Percentiles rank a stretch among this genome's conserved stretches.
Evolutionary conservation across 2,888 invertebrate genomes (phyloP).

Genomic region (Hyposoter dolosus): DNA sequence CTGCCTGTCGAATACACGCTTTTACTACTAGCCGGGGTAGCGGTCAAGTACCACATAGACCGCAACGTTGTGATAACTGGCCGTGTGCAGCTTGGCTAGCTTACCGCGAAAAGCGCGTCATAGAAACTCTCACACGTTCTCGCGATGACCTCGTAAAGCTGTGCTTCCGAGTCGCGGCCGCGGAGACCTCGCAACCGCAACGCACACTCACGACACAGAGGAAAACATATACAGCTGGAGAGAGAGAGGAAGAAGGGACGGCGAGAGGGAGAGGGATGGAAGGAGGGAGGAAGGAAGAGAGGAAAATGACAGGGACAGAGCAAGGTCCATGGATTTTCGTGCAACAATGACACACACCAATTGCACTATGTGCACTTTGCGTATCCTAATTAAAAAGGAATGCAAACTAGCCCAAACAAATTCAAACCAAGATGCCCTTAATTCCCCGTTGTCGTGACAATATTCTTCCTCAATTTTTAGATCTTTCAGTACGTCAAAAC

Average conservation of each 20-base stretch:
- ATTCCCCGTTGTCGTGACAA: not conserved
- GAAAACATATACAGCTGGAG: not conserved
- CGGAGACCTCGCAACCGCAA: slow-evolving; percentile 37
- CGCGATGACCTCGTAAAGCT: slow-evolving; percentile 14
- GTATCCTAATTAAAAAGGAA: not conserved
- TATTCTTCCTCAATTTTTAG: not conserved
- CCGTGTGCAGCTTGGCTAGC: slow-evolving; percentile 54
- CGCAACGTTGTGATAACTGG: slow-evolving; percentile 68
- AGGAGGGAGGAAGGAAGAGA: no score
- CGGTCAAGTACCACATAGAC: slow-evolving; percentile 60
- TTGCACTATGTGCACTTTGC: not conserved
- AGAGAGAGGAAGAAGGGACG: not conserved
- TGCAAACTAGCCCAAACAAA: not conserved
- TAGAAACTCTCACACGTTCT: slow-evolving; percentile 15
- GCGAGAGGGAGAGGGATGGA: not conserved
- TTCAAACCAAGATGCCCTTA: not conserved
- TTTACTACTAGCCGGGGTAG: slow-evolving; percentile 56
- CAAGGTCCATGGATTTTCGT: not conserved
- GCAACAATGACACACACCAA: slow-evolving; percentile 14
- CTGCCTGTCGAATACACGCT: slow-evolving; percentile 44
- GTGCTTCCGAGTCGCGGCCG: slow-evolving; percentile 21
- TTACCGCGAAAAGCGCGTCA: slow-evolving; percentile 47
- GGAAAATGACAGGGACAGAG: not conserved
- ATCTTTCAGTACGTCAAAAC: not conserved
- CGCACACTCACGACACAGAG: slow-evolving; percentile 4